A percentile compares a stretch with the other conserved stretches of the same genome.
These are phyloP conservation scores for Cantharis flavilabris DNA, from an alignment of 2,888 invertebrate genomes.

Conservation along the genomic window DNA sequence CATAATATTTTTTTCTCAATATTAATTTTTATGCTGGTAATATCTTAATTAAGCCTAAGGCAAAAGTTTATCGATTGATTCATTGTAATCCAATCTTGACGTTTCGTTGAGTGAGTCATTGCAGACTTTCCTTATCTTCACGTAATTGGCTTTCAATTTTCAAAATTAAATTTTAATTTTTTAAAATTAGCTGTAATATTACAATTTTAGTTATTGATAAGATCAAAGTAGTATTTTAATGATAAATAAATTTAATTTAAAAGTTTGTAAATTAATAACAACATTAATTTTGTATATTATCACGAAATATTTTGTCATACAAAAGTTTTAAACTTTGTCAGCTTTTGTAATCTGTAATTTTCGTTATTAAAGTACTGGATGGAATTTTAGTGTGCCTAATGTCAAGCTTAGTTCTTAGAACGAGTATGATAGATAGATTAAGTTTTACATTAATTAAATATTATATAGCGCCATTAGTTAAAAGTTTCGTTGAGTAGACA, in stretches of 20 bases:
- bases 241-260: not conserved
- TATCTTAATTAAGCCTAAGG: no score
- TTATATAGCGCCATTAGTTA: not conserved
- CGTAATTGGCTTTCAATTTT: no score
- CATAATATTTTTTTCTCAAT: no score
- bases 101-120: no score
- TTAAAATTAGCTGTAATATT: no score
- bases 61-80: no score
- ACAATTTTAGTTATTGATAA: no score
- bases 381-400: not conserved
- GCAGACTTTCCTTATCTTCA: no score
- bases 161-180: no score
- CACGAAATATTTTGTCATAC: not conserved
- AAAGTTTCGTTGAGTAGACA: not conserved
- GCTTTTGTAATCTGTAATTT: not conserved
- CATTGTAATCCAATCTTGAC: no score
- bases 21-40: no score
- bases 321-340: not conserved
- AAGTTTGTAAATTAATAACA: not conserved
- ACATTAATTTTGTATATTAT: not conserved
- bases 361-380: not conserved
- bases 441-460: not conserved
- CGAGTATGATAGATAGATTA: not conserved
- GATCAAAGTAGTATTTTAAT: not conserved
- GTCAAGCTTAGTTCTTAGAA: not conserved